Percentiles rank a stretch among this genome's conserved stretches.
Conservation (phyloP, 2,113 vertebrate species). For the Sterna hirundo region DNA sequence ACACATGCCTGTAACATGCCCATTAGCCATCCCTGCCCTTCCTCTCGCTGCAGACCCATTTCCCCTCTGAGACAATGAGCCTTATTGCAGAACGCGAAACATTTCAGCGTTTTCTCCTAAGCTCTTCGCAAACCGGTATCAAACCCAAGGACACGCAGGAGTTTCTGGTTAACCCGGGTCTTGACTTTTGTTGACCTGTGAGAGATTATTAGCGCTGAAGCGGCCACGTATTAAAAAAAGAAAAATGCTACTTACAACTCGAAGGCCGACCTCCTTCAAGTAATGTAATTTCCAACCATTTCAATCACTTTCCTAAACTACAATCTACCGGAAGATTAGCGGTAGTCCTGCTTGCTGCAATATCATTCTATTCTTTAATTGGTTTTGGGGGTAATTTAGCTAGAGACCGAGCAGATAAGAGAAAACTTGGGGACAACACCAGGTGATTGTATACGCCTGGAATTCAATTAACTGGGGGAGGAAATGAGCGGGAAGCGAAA, state of each 20-base stretch:
- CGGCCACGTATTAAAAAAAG: background rate
- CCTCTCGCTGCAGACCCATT: background rate
- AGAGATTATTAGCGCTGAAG: background rate
- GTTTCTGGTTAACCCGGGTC: slow-evolving; percentile 47
- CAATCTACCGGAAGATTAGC: background rate
- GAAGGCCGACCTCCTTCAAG: background rate
- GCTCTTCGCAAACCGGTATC: background rate
- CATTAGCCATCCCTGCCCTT: background rate
- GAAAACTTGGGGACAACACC: background rate
- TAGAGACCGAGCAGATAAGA: background rate
- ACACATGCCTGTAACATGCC: slow-evolving; percentile 3
- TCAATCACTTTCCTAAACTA: background rate
- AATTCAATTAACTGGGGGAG: background rate
- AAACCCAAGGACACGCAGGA: background rate
- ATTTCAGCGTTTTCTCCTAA: background rate
- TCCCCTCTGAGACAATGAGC: background rate
- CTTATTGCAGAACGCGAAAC: background rate
- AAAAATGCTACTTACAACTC: background rate
- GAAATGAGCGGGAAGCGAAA: background rate
- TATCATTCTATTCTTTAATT: background rate
- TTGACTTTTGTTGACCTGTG: slow-evolving; percentile 30
- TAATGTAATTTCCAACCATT: slow-evolving; percentile 3
- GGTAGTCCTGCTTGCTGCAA: background rate
- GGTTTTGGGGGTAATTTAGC: background rate
- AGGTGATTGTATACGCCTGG: background rate